Percentiles rank a stretch among this genome's conserved stretches.
These are phyloP conservation scores for Taeniopygia guttata DNA, from an alignment of 2,797 vertebrate genomes.

Conservation along the genomic window DNA sequence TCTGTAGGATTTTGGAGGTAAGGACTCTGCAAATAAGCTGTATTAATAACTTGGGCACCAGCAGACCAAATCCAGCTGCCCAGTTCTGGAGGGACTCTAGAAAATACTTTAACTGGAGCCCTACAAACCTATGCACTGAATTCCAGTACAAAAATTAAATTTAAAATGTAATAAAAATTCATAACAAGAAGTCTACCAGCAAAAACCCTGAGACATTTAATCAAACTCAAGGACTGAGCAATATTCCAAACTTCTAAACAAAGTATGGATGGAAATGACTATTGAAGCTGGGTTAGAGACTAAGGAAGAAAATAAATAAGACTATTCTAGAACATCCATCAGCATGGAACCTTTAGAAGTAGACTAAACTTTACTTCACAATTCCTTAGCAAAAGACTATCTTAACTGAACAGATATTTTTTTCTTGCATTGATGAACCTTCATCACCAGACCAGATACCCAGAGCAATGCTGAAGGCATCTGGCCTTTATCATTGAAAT, in stretches of 20 bases:
- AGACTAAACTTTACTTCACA: neutral
- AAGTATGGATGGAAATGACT: neutral
- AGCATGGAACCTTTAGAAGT: neutral
- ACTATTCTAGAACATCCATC: neutral
- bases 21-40: neutral
- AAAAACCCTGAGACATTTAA: neutral
- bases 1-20: neutral
- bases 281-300: neutral
- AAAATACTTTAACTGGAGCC: neutral
- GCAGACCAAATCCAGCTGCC: neutral
- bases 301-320: neutral
- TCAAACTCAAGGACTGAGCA: neutral
- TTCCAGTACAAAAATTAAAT: neutral
- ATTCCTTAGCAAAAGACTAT: neutral
- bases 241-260: neutral
- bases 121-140: neutral
- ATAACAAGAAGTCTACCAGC: neutral
- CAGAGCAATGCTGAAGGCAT: neutral
- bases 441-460: neutral
- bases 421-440: neutral
- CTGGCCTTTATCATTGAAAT: neutral
- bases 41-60: neutral
- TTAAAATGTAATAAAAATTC: neutral
- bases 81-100: neutral
- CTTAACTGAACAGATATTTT: neutral